Base-by-base conservation (phyloP, 2,888 invertebrate genomes). In the Leptura quadrifasciata region DNA sequence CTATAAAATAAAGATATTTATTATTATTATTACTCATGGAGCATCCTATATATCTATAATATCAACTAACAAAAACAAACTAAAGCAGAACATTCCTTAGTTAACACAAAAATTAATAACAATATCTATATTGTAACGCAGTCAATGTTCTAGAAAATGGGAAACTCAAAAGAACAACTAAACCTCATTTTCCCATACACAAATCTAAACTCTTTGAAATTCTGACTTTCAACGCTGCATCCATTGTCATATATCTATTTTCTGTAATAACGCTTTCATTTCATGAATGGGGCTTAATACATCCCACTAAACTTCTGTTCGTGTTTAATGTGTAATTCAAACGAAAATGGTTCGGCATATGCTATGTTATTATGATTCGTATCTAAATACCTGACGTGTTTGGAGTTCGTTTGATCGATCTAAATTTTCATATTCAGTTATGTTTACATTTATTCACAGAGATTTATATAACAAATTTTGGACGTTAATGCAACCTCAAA, bases 311-410 rank as follows among this genome's bases (percentile, higher is more conserved):
- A 58, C 47, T 15, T 47, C 47, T n/a, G 47, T 71, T 71, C 60
- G 60, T 71, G 71, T 60, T 57, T 71, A 71, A 71, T 71, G 61
- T 61, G 52, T 57, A 61, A 71, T 71, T 71, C 52, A 21, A 61
- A 60, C 52, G 61, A 71, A 71, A 71, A 71, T 71, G 35, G 47
- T 52, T 71, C 54, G 21, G 31, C 61, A 27, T 52, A 71, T 24
- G 52, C 61, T 39, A 18, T 61, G 61, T 54, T 71, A 71, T 71
- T 71, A 71, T 57, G 71, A 61, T 71, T 24, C 52, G 24, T 61
- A 61, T 71, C 47, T 71, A 47, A 61, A 71, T 71, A 61, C 61
- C 57, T 70, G 57, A 70, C 69, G 71, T 71, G 71, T 71, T 71
- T 35, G 61, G 24, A 20, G 58, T 70, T 57, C 57, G n/a, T 47